Percentiles rank a stretch among this genome's conserved stretches.
Conservation (phyloP, 2,888 invertebrate species). For the Zaprionus lineosus region DNA sequence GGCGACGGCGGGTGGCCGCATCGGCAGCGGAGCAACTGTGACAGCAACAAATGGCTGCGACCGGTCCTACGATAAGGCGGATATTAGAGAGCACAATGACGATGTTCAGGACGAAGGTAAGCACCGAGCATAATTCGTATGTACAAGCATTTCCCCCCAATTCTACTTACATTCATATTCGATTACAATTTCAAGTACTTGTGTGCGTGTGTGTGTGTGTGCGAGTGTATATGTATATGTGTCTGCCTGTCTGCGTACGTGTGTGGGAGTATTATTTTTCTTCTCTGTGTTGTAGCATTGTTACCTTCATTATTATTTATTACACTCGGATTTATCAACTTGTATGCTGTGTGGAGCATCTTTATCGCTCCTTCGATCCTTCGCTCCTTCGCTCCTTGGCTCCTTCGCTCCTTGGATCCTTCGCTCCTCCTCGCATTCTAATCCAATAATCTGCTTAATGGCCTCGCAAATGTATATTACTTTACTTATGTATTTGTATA, state of each 20-base stretch:
- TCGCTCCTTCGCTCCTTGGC: conserved; percentile 13
- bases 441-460: conserved; percentile 63
- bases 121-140: conserved; percentile 24
- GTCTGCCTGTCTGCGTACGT: not conserved
- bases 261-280: not conserved
- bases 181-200: no score
- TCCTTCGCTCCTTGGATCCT: conserved; percentile 15
- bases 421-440: conserved; percentile 9
- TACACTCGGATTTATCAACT: conserved; percentile 47
- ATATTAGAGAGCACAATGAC: conserved; percentile 75
- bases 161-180: conserved; percentile 48
- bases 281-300: conserved; percentile 25
- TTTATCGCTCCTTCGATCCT: conserved; percentile 32
- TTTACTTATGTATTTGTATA: conserved; percentile 16
- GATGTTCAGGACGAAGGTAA: conserved; percentile 78
- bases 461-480: conserved; percentile 72
- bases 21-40: conserved; percentile 13
- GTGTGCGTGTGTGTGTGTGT: conserved; percentile 8
- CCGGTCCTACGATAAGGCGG: conserved; percentile 74
- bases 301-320: conserved; percentile 62
- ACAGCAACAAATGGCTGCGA: conserved; percentile 62
- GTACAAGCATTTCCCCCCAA: not conserved
- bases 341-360: conserved; percentile 25
- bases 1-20: conserved; percentile 37
- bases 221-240: not conserved